A percentile compares a stretch with the other conserved stretches of the same genome.
These are phyloP conservation scores for Anthopleura sola DNA, from an alignment of 64 coral and sea anemone species.

Conservation along the genomic window DNA sequence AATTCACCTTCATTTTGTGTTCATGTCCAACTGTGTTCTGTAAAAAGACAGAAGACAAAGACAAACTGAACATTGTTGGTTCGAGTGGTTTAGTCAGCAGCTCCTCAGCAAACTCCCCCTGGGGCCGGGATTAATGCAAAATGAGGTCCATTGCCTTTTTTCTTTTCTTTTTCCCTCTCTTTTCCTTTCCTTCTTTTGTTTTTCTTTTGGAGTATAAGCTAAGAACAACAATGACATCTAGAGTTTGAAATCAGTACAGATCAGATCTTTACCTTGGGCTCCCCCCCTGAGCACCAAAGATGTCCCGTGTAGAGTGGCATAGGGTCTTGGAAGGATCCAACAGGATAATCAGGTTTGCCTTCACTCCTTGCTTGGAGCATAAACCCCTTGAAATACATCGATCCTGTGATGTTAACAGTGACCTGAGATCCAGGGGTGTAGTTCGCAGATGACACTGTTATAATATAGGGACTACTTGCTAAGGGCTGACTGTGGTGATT, in stretches of 20 bases:
- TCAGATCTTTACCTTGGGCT: slow-evolving; percentile 27
- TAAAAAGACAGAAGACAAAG: slow-evolving; percentile 11
- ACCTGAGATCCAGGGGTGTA: slow-evolving; percentile 53
- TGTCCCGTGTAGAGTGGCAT: neutral
- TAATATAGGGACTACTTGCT: slow-evolving; percentile 32
- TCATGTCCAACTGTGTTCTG: slow-evolving; percentile 35
- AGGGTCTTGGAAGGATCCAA: slow-evolving; percentile 30
- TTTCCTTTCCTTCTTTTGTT: no score
- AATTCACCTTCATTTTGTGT: neutral
- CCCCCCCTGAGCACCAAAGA: slow-evolving; percentile 36
- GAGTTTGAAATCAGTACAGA: no score
- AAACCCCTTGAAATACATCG: slow-evolving; percentile 60
- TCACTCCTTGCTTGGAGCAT: slow-evolving; percentile 62
- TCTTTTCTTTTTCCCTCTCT: no score
- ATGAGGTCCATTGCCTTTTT: no score
- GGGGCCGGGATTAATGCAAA: no score
- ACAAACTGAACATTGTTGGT: neutral
- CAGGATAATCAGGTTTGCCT: slow-evolving; percentile 19
- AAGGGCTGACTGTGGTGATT: neutral
- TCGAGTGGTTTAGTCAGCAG: no score
- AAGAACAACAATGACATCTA: no score
- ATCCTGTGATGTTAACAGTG: slow-evolving; percentile 47
- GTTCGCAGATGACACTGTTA: slow-evolving; percentile 50
- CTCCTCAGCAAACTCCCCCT: no score
- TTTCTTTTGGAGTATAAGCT: no score